Evolutionary conservation across 2,797 vertebrate species (phyloP).

Genomic region (Lagorchestes hirsutus): DNA sequence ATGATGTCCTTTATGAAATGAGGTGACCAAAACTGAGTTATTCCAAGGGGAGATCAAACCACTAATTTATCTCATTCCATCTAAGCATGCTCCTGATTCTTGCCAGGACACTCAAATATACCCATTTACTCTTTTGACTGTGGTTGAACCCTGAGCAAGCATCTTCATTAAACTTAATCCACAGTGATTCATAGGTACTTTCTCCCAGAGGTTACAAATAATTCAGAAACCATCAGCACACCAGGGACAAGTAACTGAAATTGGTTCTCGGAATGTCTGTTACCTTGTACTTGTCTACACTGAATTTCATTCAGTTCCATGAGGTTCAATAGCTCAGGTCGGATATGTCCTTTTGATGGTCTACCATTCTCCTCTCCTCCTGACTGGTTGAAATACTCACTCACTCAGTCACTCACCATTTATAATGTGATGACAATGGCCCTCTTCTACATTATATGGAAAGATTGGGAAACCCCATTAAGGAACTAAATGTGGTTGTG

Average conservation of each 20-base stretch:
- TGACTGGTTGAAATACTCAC: not conserved
- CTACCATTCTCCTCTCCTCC: not conserved
- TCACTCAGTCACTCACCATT: not conserved
- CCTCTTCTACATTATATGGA: not conserved
- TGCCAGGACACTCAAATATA: not conserved
- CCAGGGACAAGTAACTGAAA: not conserved
- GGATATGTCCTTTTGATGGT: not conserved
- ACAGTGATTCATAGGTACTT: constrained; percentile 40
- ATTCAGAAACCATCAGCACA: constrained; percentile 20
- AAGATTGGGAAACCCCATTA: not conserved
- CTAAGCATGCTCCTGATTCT: not conserved
- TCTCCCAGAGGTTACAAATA: not conserved
- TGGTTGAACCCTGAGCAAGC: not conserved
- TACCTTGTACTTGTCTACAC: not conserved
- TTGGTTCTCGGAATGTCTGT: constrained; percentile 20
- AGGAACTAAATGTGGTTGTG: not conserved
- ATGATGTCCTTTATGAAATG: constrained; percentile 15
- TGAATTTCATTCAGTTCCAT: not conserved
- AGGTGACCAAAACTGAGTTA: not conserved
- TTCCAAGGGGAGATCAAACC: not conserved
- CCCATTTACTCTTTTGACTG: not conserved
- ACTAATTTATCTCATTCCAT: no score
- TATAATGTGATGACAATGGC: fast-evolving
- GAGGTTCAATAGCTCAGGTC: not conserved
- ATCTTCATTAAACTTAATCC: constrained; percentile 45